Base-by-base conservation (phyloP, 2,888 invertebrate genomes). In the Xestia sexstrigata region DNA sequence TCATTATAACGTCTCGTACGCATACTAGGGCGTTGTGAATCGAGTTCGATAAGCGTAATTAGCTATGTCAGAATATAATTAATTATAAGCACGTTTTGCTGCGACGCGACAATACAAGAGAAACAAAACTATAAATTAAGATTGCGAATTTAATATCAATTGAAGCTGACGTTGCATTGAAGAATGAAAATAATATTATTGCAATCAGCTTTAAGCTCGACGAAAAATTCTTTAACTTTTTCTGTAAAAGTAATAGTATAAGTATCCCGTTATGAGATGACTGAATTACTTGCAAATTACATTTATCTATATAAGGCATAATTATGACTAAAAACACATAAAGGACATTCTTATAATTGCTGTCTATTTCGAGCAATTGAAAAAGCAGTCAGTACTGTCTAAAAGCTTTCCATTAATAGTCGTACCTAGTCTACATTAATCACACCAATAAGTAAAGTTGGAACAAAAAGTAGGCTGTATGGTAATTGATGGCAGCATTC, bases 401-500 rank as follows among this genome's bases (percentile, higher is more conserved):
- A 74, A 79, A 79, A 81, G 72, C 79, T 88, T 81, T 84, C 63
- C 74, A 68, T 76, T 71, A 66, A 52, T n/a, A 79, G 67, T 78
- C 81, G 60, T 70, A 35, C 35, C 35, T 35, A 49, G 70, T 63
- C 58, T 71, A 62, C 77, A 88, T 87, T 88, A 82, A 83, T 87
- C 78, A 87, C 82, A 84, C 82, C 83, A 87, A 79, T 80, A 82
- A 86, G 78, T 81, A 82, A 85, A 83, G 55, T 76, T 70, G 65
- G 49, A 86, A 81, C 72, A 88, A 88, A 88, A 88, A 86, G 62
- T 75, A 73, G 86, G 86, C 90, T 92, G 92, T 93, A 91, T 90
- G 87, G 89, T 94, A 93, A 95, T 94, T 94, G 93, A 95, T 95
- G 92, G 92, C 90, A 90, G 89, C 91, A 92, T 93, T 93, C 87